Evolutionary conservation across 2,113 vertebrate species (phyloP).

Genomic region (Malurus cyaneus): DNA sequence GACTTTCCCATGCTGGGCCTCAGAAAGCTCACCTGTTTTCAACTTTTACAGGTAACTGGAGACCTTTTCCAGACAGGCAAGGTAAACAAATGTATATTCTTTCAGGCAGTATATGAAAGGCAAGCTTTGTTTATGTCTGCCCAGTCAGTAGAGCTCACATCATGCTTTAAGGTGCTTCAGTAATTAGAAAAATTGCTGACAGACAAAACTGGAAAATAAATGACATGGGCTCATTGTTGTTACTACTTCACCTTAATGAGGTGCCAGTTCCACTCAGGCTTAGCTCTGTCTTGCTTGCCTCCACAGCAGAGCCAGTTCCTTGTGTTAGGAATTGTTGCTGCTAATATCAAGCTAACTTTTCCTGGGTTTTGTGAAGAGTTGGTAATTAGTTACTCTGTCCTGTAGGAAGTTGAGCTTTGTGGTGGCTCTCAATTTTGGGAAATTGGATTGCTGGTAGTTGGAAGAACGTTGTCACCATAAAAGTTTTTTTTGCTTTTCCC

Average conservation of each 20-base stretch:
- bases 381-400: background rate
- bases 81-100: slow-evolving; percentile 20
- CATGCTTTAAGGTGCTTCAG: slow-evolving; percentile 18
- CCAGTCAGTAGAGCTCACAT: background rate
- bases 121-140: slow-evolving; percentile 27
- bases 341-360: background rate
- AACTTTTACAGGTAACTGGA: slow-evolving; percentile 10
- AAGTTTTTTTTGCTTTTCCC: background rate
- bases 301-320: background rate
- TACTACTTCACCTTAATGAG: background rate
- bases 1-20: background rate
- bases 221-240: background rate
- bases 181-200: slow-evolving; percentile 34
- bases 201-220: slow-evolving; percentile 7
- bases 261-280: background rate
- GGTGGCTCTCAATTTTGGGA: background rate
- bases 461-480: background rate
- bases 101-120: slow-evolving; percentile 4
- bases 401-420: background rate
- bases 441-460: background rate
- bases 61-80: background rate
- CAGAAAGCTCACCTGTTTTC: background rate
- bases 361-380: background rate
- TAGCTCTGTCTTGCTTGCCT: background rate
- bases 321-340: background rate